Conservation (phyloP, 2,888 invertebrate genomes). For the Nudaria mundana region DNA sequence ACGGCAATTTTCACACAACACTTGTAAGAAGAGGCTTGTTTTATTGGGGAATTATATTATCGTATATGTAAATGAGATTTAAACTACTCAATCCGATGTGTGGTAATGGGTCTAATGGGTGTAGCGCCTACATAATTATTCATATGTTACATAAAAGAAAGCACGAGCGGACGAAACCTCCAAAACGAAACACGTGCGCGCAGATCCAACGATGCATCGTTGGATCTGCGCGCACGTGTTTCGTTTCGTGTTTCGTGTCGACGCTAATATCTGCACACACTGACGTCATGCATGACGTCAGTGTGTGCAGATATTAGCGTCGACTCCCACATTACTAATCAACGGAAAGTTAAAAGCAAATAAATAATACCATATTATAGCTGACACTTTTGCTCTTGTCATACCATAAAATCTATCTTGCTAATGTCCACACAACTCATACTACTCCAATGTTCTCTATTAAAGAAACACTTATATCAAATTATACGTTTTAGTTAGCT, state of each 20-base stretch:
- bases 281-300: conserved; percentile 3
- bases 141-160: conserved; percentile 56
- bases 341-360: conserved; percentile 51
- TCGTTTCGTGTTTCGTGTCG: too few relatives aligned
- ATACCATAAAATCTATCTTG: conserved; percentile 33
- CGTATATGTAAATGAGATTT: too few relatives aligned
- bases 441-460: too few relatives aligned
- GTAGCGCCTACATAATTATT: conserved; percentile 45
- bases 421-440: conserved; percentile 25
- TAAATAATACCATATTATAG: conserved; percentile 48
- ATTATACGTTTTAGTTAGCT: conserved; percentile 48
- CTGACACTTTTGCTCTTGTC: conserved; percentile 39
- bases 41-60: too few relatives aligned
- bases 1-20: conserved; percentile 36
- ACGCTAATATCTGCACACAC: too few relatives aligned
- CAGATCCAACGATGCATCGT: too few relatives aligned
- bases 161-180: conserved; percentile 42
- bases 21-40: too few relatives aligned
- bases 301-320: conserved; percentile 38
- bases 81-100: too few relatives aligned
- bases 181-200: conserved; percentile 39
- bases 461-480: too few relatives aligned
- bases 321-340: conserved; percentile 46
- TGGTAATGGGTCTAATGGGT: too few relatives aligned
- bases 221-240: too few relatives aligned